Evolutionary conservation across 2,888 invertebrate genomes (phyloP).

Genomic region (Cyaniris semiargus): DNA sequence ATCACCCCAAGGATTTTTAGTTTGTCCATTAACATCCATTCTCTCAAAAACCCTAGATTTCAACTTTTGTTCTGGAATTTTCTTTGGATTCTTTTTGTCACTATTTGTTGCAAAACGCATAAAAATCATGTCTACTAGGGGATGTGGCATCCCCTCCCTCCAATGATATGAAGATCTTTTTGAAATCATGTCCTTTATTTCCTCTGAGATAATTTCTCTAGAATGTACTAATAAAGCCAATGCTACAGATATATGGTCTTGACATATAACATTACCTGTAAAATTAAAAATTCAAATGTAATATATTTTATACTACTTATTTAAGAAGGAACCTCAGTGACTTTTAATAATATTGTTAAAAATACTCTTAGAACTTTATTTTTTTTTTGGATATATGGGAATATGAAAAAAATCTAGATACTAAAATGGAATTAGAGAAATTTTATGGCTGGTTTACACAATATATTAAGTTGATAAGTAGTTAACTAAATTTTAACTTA

Average conservation of each 20-base stretch:
- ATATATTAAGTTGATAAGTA: too few relatives aligned
- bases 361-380: neutral
- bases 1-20: constrained; percentile 87
- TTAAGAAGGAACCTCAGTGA: neutral
- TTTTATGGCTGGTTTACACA: too few relatives aligned
- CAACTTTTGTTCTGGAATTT: constrained; percentile 53
- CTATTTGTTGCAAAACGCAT: constrained; percentile 87
- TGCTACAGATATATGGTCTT: constrained; percentile 81
- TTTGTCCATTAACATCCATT: constrained; percentile 53
- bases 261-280: constrained; percentile 84
- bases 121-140: constrained; percentile 84
- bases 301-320: neutral
- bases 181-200: constrained; percentile 61
- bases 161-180: constrained; percentile 85
- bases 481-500: too few relatives aligned
- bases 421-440: too few relatives aligned
- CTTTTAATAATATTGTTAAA: neutral
- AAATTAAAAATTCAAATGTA: constrained; percentile 38
- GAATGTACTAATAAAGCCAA: constrained; percentile 81
- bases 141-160: constrained; percentile 85
- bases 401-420: neutral
- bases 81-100: constrained; percentile 84
- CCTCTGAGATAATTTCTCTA: constrained; percentile 67
- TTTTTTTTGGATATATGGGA: neutral
- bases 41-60: constrained; percentile 50